phyloP scores from a whole-genome alignment of 2,888 invertebrate species.

The Heliothis peltigera region DNA sequence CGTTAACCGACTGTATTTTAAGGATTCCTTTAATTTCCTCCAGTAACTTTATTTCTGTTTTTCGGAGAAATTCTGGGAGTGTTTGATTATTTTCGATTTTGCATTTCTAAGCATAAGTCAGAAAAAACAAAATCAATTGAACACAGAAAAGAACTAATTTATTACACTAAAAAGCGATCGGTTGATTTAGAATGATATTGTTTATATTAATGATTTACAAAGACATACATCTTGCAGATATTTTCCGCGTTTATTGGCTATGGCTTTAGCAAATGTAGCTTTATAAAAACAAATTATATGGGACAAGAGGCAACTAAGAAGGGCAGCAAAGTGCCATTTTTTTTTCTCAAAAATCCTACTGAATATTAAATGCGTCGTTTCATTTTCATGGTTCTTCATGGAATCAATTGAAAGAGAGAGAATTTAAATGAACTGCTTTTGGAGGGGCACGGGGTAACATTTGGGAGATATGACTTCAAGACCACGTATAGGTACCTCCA shows the following conservation, averaged over 20 bases:
- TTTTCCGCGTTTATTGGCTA: constrained; percentile 65
- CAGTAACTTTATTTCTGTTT: constrained; percentile 1
- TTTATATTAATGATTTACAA: constrained; percentile 75
- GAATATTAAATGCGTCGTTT: constrained; percentile 77
- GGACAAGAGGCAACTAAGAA: constrained; percentile 77
- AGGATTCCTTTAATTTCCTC: constrained; percentile 32
- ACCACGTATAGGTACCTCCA: too few relatives aligned
- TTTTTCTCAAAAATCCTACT: constrained; percentile 71
- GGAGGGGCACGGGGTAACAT: too few relatives aligned
- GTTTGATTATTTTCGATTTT: neutral
- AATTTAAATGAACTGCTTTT: neutral
- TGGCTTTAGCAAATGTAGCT: constrained; percentile 67
- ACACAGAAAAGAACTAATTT: constrained; percentile 2
- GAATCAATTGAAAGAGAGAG: too few relatives aligned
- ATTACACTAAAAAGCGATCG: constrained; percentile 24
- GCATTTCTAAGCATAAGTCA: neutral
- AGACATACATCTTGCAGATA: constrained; percentile 64
- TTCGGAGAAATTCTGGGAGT: neutral
- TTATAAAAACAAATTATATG: constrained; percentile 74
- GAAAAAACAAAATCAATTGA: neutral
- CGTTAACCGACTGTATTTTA: constrained; percentile 33
- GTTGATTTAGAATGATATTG: constrained; percentile 66
- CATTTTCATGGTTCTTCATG: constrained; percentile 71
- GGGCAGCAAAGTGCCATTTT: constrained; percentile 64
- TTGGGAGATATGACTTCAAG: too few relatives aligned